phyloP scores from a whole-genome alignment of 2,888 invertebrate genomes.

The Hirtodrosophila trivittata region DNA sequence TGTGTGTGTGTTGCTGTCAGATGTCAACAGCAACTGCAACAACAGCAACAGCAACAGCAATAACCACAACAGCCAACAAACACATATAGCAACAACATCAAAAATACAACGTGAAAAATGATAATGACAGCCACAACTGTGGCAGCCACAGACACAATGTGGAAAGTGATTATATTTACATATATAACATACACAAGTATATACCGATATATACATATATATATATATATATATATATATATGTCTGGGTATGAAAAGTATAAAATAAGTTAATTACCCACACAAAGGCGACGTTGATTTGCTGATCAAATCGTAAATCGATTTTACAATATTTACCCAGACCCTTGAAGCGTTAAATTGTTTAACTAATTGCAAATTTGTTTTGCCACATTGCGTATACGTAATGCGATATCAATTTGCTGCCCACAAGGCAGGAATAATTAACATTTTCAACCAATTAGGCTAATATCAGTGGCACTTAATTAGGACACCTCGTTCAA shows the following conservation, averaged over 20 bases:
- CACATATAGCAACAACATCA: conserved; percentile 27
- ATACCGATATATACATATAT: conserved; percentile 17
- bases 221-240: conserved; percentile 1
- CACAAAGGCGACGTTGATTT: conserved; percentile 37
- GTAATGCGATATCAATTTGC: conserved; percentile 35
- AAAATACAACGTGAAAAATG: conserved; percentile 65
- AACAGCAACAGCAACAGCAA: conserved; percentile 28
- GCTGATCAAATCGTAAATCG: conserved; percentile 34
- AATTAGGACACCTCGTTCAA: conserved; percentile 46
- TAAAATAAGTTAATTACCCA: conserved; percentile 58
- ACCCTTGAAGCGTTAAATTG: no score
- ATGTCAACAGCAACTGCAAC: conserved; percentile 37
- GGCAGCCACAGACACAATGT: conserved; percentile 54
- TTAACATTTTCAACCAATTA: conserved; percentile 61
- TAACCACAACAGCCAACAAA: conserved; percentile 21
- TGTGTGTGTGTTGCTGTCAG: conserved; percentile 20
- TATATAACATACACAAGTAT: conserved; percentile 10
- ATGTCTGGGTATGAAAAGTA: background rate
- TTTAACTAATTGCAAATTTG: conserved; percentile 1
- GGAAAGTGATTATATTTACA: conserved; percentile 65
- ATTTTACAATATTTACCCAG: conserved; percentile 35
- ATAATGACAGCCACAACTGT: conserved; percentile 63
- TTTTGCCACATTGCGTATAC: conserved; percentile 43
- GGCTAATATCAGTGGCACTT: conserved; percentile 63
- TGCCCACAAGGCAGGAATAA: background rate